These are phyloP conservation scores for Engraulis encrasicolus DNA, from an alignment of 2,113 vertebrate species.

Conservation along the genomic window DNA sequence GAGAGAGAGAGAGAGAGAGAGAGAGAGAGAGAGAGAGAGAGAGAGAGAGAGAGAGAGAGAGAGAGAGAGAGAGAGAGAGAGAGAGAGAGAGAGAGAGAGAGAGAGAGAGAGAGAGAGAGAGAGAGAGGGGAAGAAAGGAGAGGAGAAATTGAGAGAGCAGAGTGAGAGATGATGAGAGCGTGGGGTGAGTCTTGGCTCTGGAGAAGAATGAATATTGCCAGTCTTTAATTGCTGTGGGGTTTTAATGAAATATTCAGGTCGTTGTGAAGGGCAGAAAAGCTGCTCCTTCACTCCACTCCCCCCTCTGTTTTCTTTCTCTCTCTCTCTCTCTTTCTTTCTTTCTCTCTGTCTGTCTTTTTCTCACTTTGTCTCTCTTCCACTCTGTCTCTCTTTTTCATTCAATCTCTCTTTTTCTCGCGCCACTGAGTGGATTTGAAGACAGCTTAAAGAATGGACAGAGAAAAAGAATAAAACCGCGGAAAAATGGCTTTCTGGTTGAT, in stretches of 20 bases:
- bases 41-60: too few species aligned
- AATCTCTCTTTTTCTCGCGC: neutral
- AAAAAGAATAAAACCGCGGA: neutral
- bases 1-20: neutral
- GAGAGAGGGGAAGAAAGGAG: neutral
- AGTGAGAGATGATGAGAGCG: neutral
- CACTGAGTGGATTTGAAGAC: neutral
- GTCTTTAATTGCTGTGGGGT: conserved; percentile 6
- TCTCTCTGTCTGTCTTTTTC: conserved; percentile 21
- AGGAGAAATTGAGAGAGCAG: neutral
- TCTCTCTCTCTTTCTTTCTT: conserved; percentile 30
- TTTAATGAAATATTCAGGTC: conserved; percentile 16
- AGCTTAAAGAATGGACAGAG: neutral
- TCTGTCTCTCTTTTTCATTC: conserved; percentile 18
- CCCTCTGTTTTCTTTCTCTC: conserved; percentile 39
- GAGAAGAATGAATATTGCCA: conserved; percentile 17
- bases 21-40: too few species aligned
- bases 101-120: neutral
- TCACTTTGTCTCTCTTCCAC: neutral
- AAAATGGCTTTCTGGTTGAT: conserved; percentile 16
- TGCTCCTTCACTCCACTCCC: conserved; percentile 32
- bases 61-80: too few species aligned
- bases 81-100: too few species aligned
- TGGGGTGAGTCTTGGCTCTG: neutral
- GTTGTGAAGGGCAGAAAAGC: conserved; percentile 12